Base-by-base conservation (phyloP, 2,113 vertebrate species). In the Brienomyrus longianalis region DNA sequence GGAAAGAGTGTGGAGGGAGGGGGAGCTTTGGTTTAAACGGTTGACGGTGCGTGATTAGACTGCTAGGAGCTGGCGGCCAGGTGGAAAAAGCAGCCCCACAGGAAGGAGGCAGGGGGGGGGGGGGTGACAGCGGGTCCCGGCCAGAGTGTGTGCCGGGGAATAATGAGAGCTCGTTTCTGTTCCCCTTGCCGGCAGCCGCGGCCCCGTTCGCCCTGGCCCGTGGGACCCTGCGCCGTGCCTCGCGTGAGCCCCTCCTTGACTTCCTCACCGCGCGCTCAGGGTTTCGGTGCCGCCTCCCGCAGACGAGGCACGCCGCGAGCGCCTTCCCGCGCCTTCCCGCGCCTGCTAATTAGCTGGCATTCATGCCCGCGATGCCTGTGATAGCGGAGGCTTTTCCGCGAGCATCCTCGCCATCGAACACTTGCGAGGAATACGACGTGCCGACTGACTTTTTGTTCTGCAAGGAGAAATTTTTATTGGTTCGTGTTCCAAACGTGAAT, bases 121-220 rank as follows among this genome's bases (percentile, higher is more conserved):
- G 83, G 27, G n/a, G 59, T 51, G 51, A n/a, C n/a, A 51, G 83
- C 35, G 83, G 56, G 27, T 74, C 89, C 62, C 48, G 21, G 45
- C 19, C n/a, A 47, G 54, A 51, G 62, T 54, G 48, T 21, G 59
- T 39, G 45, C 31, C 21, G 47, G 3, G 80, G 89, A 90, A 43
- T 90, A 54, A 90, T 87, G 62, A 85, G 85, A 19, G 23, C 45
- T 51, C 31, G 23, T 90, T 89, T n/a, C 50, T 31, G 39, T 90
- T 70, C 5, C 43, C 83, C 74, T 45, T 39, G 5, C 50, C 19
- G 50, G 48, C 56, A 48, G 83, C 83, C 9, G 17, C 47, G 21
- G 45, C 62, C 35, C 31, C 83, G 13, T 43, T 52, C 31, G 21
- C 48, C 31, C 47, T 3, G n/a, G 17, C 62, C 66, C 85, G 5